phyloP scores from a whole-genome alignment of 2,113 vertebrate genomes.

The Puntigrus tetrazona region DNA sequence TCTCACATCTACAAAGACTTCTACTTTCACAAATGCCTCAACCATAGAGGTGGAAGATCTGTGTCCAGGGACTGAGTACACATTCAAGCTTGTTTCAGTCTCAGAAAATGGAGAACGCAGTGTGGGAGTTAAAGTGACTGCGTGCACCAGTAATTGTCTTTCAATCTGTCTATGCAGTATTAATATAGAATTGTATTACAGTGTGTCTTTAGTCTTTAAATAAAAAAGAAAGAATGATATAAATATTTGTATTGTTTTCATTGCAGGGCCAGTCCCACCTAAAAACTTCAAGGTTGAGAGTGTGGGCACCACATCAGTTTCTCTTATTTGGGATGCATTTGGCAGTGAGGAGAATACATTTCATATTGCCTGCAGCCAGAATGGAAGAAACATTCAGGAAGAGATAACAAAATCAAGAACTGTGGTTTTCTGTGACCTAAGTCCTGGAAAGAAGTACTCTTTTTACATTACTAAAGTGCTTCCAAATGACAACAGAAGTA shows the following conservation, averaged over 20 bases:
- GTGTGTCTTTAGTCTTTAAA: background rate
- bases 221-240: background rate
- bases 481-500: slow-evolving; percentile 38
- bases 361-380: slow-evolving; percentile 33
- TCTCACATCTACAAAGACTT: background rate
- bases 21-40: background rate
- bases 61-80: slow-evolving; percentile 57
- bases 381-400: slow-evolving; percentile 21
- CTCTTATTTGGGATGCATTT: slow-evolving; percentile 45
- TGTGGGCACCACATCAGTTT: slow-evolving; percentile 26
- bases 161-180: background rate
- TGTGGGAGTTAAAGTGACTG: slow-evolving; percentile 3
- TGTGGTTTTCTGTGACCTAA: slow-evolving; percentile 35
- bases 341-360: background rate
- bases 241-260: background rate
- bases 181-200: background rate
- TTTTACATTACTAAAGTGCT: slow-evolving; percentile 32
- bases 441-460: slow-evolving; percentile 43
- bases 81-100: slow-evolving; percentile 45
- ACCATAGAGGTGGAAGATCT: slow-evolving; percentile 44
- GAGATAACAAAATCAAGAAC: slow-evolving; percentile 5
- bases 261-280: slow-evolving; percentile 49
- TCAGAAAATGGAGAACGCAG: slow-evolving; percentile 44
- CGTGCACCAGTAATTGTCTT: slow-evolving; percentile 56
- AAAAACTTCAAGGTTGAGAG: slow-evolving; percentile 32